Evolutionary conservation across 2,797 vertebrate genomes (phyloP), one percentile per base, ranked within the genome.

Genomic region (Toxotes lorentzi): DNA sequence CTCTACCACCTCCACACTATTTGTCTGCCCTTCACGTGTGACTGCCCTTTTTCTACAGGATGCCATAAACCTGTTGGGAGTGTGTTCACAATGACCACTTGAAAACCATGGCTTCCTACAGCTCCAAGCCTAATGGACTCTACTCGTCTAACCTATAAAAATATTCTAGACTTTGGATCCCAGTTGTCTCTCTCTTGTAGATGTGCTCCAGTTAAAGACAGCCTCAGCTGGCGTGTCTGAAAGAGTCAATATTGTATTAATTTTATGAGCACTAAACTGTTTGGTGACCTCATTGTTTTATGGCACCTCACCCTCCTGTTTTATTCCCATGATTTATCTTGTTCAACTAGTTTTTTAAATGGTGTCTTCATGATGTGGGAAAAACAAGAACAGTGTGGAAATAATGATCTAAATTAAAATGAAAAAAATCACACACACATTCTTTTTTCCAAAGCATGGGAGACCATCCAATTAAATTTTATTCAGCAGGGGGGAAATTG

Each of bases 381-480:
- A 57, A 60, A 48, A 23, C 9, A 70, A 24, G 4, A 63, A 59
- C 8, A 63, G 34, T 4, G 59, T 35, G 50, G 78, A 79, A 81
- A 83, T 59, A 62, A 73, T 71, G 2, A 79, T 50, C 30, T 59
- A 35, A 71, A 78, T 84, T 50, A 60, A 81, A 73, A 45, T 40
- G 6, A 11, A 74, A 51, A 43, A 27, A 64, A 69, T 30, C 45
- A 38, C 45, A 59, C 1, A 34, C 12, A n/a, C 6, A 43, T 51
- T 61, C n/a, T 19, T 17, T 4, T 87, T 81, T 87, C 74, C 76
- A 79, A 80, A 76, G 62, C 86, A 78, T 58, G 32, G 32, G 82
- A 89, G 81, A 85, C 79, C 62, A 63, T 81, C 93, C 92, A 95
- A 93, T 95, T 94, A 94, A 93, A 90, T 87, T 45, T 19, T 69